These are phyloP conservation scores for Halcyon malimbica DNA, from an alignment of 2,113 vertebrate species.

Conservation along the genomic window DNA sequence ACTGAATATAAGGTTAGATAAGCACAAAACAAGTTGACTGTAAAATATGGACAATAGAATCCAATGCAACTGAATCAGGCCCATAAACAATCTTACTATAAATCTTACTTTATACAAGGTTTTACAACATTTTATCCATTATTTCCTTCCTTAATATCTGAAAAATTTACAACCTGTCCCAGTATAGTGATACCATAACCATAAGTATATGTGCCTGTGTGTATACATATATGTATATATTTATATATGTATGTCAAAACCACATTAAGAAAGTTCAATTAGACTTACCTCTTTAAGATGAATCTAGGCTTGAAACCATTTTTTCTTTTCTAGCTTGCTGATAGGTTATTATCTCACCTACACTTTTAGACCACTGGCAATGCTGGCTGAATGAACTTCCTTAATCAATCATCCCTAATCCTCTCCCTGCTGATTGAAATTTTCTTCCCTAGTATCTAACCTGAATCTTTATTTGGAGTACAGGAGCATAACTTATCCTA, in stretches of 20 bases:
- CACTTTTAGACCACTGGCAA: neutral
- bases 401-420: neutral
- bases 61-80: neutral
- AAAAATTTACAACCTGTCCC: neutral
- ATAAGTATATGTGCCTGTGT: neutral
- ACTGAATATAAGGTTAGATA: conserved; percentile 13
- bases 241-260: neutral
- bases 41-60: neutral
- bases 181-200: neutral
- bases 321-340: neutral
- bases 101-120: neutral
- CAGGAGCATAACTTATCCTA: neutral
- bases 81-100: neutral
- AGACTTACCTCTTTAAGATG: neutral
- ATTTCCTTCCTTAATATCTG: neutral
- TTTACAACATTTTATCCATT: neutral
- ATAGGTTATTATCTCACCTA: neutral
- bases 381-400: neutral
- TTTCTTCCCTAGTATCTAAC: neutral
- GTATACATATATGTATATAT: neutral
- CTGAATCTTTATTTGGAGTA: neutral
- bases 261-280: neutral
- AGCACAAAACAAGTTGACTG: neutral
- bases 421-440: neutral
- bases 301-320: neutral